These are phyloP conservation scores for Pemphigus obesinymphae DNA, from an alignment of 1,140 invertebrate genomes.

Conservation along the genomic window DNA sequence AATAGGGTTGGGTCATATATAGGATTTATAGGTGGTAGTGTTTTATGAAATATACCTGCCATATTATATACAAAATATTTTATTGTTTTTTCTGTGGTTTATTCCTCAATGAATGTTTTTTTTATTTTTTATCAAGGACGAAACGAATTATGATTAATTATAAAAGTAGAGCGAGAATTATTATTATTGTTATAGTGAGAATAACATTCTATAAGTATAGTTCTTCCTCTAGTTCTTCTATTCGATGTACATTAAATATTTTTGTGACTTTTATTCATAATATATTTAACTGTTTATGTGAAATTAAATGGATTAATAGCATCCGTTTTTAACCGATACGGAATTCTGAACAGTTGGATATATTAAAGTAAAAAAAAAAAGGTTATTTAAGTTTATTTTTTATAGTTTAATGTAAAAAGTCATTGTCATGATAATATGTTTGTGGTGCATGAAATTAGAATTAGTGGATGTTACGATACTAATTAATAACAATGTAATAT, in stretches of 20 bases:
- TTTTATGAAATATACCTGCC: too few species aligned
- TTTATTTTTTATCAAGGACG: background rate
- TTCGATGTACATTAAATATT: background rate
- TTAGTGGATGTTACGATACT: background rate
- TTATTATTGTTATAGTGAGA: background rate
- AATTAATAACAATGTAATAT: background rate
- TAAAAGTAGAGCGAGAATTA: slow-evolving; percentile 5
- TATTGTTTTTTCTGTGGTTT: background rate
- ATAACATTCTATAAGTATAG: background rate
- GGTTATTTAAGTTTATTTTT: background rate
- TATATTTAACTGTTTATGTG: too few species aligned
- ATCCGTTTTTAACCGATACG: background rate
- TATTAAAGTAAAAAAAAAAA: background rate
- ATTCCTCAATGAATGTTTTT: background rate
- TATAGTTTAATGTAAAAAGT: background rate
- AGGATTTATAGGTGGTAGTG: too few species aligned
- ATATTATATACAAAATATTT: too few species aligned
- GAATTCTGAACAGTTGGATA: slow-evolving; percentile 1
- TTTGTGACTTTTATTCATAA: background rate
- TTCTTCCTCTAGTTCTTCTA: background rate
- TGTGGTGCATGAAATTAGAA: background rate
- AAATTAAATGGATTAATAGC: background rate
- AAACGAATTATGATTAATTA: background rate
- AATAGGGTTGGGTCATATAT: too few species aligned
- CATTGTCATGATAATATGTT: background rate